These are phyloP conservation scores for Globodera rostochiensis DNA, from an alignment of 1,140 invertebrate species.

Conservation along the genomic window DNA sequence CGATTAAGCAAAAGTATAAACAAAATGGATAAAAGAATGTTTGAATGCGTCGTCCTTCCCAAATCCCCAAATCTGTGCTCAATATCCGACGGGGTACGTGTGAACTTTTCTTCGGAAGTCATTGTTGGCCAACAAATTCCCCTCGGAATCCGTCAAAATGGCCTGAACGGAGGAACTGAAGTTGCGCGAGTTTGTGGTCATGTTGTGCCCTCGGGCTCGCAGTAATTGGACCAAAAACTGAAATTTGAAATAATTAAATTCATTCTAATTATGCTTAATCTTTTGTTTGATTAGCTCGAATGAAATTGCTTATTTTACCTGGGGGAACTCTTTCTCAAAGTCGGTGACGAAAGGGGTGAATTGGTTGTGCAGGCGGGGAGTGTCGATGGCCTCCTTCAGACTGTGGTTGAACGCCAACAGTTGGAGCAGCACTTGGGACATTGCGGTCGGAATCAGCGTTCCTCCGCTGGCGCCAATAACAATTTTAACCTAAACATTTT, in stretches of 20 bases:
- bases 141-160: slow-evolving; percentile 41
- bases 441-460: slow-evolving; percentile 79
- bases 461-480: slow-evolving; percentile 87
- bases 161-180: slow-evolving; percentile 44
- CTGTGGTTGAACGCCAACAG: slow-evolving; percentile 81
- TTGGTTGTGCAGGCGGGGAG: slow-evolving; percentile 86
- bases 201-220: slow-evolving; percentile 44
- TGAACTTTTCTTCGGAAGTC: slow-evolving; percentile 46
- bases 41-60: background rate
- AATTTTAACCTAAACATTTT: slow-evolving; percentile 66
- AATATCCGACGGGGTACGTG: slow-evolving; percentile 54
- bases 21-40: background rate
- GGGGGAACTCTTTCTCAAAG: slow-evolving; percentile 78
- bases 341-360: slow-evolving; percentile 78
- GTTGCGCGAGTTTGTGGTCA: slow-evolving; percentile 36
- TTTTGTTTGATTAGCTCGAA: slow-evolving; percentile 2
- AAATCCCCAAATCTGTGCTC: background rate
- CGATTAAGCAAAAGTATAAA: too few relatives aligned
- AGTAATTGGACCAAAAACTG: slow-evolving; percentile 40
- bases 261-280: background rate
- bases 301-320: slow-evolving; percentile 67
- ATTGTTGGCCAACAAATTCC: slow-evolving; percentile 37
- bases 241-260: slow-evolving; percentile 21
- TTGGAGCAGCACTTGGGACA: slow-evolving; percentile 77
- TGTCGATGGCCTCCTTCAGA: slow-evolving; percentile 84